Percentiles rank a stretch among this genome's conserved stretches.
These are phyloP conservation scores for Acanthococcus lagerstroemiae DNA, from an alignment of 2,888 invertebrate genomes.

Conservation along the genomic window DNA sequence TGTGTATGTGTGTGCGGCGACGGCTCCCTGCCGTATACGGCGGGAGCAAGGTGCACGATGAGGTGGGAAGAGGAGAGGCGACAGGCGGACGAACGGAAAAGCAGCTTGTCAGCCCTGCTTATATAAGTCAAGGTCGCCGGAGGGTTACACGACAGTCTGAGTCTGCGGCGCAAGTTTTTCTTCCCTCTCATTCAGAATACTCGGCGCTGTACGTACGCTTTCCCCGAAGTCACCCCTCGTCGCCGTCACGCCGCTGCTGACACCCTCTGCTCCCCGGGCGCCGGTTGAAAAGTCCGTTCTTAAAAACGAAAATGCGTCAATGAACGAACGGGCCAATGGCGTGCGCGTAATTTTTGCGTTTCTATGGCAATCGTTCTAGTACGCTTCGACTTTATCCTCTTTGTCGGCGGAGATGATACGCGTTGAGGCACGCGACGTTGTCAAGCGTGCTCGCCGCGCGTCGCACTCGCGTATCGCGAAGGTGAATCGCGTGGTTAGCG, in stretches of 20 bases:
- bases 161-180: not conserved
- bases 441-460: not conserved
- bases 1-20: too few relatives aligned
- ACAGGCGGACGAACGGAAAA: not conserved
- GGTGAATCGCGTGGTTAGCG: too few relatives aligned
- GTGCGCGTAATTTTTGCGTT: not conserved
- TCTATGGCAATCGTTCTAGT: slow-evolving; percentile 16
- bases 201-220: slow-evolving; percentile 14
- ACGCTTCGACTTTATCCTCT: not conserved
- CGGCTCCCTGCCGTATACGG: too few relatives aligned
- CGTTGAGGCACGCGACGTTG: not conserved
- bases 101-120: slow-evolving; percentile 6
- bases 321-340: slow-evolving; percentile 18
- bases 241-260: not conserved
- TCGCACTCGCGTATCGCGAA: not conserved
- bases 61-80: too few relatives aligned
- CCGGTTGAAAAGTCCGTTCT: slow-evolving; percentile 3
- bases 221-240: slow-evolving; percentile 8
- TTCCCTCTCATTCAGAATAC: slow-evolving; percentile 24
- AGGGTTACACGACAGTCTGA: slow-evolving; percentile 1
- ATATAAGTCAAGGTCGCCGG: slow-evolving; percentile 24
- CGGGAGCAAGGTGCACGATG: too few relatives aligned
- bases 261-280: not conserved
- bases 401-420: too few relatives aligned
- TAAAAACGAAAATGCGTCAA: slow-evolving; percentile 27